Evolutionary conservation across 2,888 invertebrate genomes (phyloP), one percentile per base, ranked within the genome.

Genomic region (Phytoseiulus persimilis): DNA sequence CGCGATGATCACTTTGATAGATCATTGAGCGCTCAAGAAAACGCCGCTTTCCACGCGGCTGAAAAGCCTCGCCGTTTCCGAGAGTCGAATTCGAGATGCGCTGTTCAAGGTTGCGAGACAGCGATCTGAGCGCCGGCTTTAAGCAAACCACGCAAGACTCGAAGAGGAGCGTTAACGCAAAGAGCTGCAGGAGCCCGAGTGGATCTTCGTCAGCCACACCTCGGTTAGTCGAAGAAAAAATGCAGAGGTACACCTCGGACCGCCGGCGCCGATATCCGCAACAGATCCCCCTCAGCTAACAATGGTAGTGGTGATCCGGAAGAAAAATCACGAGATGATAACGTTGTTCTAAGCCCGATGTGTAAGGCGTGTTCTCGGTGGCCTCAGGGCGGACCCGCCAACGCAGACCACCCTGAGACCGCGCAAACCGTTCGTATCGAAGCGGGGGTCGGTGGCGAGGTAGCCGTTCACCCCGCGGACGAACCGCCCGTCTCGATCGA

Each of bases 401-500:
- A 65, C 65, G 65, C 65, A 65, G 65, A 65, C 65, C 65, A 65
- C 65, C 65, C 65, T 65, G 65, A 65, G 65, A 65, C 65, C 65
- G 65, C 65, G 65, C 65, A 65, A 6, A 23, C 65, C 65, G 65
- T 2, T 28, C 18, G 65, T 65, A 65, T 65, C 65, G 65, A 14
- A 65, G 14, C 65, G 65, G 28, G 65, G 28, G 65, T 65, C 65
- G 18, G 1, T 65, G 65, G 65, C 65, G 65, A 65, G 65, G 65
- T 65, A 65, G 65, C 65, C 65, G 1, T 65, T 28, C 18, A 28
- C 65, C 65, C 18, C 65, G 65, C 65, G 65, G 65, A 65, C 65
- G 18, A 65, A 23, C 28, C 65, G 65, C 65, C 65, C 65, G 65
- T 2, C 28, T 65, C 65, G 65, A 65, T 65, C 65, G 65, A 14